Evolutionary conservation across 2,888 invertebrate species (phyloP).

Genomic region (Hetaerina titia): DNA sequence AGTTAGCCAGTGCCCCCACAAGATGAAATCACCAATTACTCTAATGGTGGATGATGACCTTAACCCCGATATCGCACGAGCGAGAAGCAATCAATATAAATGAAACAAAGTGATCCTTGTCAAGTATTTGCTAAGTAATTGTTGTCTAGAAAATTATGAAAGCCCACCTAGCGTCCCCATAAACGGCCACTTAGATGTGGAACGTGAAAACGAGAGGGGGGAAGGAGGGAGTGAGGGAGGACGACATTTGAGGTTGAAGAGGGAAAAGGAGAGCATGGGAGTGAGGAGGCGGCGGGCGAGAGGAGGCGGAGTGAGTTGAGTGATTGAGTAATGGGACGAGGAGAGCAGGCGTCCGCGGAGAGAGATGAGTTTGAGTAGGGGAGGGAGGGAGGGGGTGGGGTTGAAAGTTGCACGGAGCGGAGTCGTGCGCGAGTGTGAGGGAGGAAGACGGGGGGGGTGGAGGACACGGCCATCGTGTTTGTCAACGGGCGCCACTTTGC

Average conservation of each 20-base stretch:
- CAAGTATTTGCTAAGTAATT: too few relatives aligned
- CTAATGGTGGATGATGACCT: too few relatives aligned
- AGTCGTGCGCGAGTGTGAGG: not conserved
- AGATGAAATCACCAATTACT: too few relatives aligned
- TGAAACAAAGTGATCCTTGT: too few relatives aligned
- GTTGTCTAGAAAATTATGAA: too few relatives aligned
- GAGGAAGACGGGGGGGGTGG: not conserved
- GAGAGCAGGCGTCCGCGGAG: not conserved
- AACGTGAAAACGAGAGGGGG: not conserved
- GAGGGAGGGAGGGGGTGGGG: not conserved
- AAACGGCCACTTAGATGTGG: too few relatives aligned
- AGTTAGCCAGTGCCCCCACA: too few relatives aligned
- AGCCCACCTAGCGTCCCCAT: too few relatives aligned
- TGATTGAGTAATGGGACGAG: not conserved
- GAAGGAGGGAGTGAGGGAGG: not conserved
- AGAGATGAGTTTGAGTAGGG: not conserved
- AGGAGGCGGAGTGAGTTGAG: not conserved
- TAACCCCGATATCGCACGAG: too few relatives aligned
- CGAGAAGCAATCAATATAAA: too few relatives aligned
- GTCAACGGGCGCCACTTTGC: conserved; percentile 34
- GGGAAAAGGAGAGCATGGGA: not conserved
- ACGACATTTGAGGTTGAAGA: not conserved
- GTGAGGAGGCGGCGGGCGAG: not conserved
- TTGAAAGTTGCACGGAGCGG: not conserved
- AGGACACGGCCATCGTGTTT: conserved; percentile 12